phyloP scores from a whole-genome alignment of 2,797 vertebrate genomes.

The Novumbra hubbsi region DNA sequence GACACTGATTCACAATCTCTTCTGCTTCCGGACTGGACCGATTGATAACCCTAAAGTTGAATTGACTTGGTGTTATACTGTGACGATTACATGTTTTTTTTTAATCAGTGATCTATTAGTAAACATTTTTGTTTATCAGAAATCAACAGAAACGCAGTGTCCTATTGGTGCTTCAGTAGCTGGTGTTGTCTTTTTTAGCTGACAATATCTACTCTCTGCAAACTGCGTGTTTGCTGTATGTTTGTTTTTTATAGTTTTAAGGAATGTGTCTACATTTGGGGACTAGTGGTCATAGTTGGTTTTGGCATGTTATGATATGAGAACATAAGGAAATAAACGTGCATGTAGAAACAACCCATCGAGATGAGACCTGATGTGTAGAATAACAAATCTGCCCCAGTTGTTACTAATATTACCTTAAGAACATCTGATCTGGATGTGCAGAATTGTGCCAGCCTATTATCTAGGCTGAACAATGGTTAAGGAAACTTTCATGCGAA shows the following conservation, averaged over 20 bases:
- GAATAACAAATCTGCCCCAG: not conserved
- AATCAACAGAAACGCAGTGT: no score
- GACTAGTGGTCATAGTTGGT: not conserved
- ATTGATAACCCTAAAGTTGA: no score
- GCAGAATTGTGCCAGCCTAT: constrained; percentile 7
- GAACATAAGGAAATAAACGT: not conserved
- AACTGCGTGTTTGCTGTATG: constrained; percentile 3
- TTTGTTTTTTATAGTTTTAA: constrained; percentile 17
- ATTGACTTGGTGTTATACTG: no score
- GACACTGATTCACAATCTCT: no score
- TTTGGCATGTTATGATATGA: not conserved
- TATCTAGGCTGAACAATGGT: no score
- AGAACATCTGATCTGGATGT: constrained; percentile 19
- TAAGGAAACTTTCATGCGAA: no score
- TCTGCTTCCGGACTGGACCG: no score
- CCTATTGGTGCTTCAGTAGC: no score
- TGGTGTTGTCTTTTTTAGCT: no score
- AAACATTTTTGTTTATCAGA: no score
- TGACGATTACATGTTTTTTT: no score
- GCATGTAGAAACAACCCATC: not conserved
- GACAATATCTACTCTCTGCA: not conserved
- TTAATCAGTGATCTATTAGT: no score
- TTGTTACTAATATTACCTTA: not conserved
- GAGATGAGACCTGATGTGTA: not conserved
- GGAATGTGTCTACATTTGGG: constrained; percentile 4